Percentiles rank a stretch among this genome's conserved stretches.
phyloP scores from a whole-genome alignment of 2,113 vertebrate genomes.

The Sinocyclocheilus maitianheensis region DNA sequence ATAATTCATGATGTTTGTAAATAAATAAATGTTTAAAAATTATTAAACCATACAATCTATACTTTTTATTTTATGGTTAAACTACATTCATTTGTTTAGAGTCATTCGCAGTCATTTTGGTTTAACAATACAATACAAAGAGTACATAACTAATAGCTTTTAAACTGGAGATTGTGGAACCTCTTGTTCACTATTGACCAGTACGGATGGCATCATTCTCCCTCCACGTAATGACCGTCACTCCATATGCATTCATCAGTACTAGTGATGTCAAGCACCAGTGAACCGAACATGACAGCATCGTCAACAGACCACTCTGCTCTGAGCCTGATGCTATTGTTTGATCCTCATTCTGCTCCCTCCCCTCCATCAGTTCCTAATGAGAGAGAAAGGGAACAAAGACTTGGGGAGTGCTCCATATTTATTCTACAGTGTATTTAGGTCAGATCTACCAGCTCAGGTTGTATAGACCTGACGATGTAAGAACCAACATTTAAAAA shows the following conservation, averaged over 20 bases:
- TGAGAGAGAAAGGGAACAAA: constrained; percentile 72
- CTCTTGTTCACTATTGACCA: background rate
- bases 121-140: background rate
- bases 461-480: constrained; percentile 73
- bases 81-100: background rate
- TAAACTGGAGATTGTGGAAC: background rate
- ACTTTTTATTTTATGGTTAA: background rate
- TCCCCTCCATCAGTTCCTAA: constrained; percentile 66
- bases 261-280: constrained; percentile 28
- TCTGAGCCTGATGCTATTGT: constrained; percentile 34
- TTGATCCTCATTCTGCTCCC: constrained; percentile 35
- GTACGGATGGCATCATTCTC: background rate
- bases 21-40: background rate
- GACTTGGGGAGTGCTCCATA: constrained; percentile 65
- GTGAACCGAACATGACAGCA: constrained; percentile 34
- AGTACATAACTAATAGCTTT: background rate
- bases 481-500: constrained; percentile 72
- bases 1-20: background rate
- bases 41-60: no score
- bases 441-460: constrained; percentile 76
- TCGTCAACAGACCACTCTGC: constrained; percentile 20
- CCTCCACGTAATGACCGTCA: background rate
- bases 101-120: background rate
- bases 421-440: constrained; percentile 78
- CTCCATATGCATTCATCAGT: constrained; percentile 19